Evolutionary conservation across 2,113 vertebrate genomes (phyloP).

Genomic region (Myrmecophaga tridactyla): DNA sequence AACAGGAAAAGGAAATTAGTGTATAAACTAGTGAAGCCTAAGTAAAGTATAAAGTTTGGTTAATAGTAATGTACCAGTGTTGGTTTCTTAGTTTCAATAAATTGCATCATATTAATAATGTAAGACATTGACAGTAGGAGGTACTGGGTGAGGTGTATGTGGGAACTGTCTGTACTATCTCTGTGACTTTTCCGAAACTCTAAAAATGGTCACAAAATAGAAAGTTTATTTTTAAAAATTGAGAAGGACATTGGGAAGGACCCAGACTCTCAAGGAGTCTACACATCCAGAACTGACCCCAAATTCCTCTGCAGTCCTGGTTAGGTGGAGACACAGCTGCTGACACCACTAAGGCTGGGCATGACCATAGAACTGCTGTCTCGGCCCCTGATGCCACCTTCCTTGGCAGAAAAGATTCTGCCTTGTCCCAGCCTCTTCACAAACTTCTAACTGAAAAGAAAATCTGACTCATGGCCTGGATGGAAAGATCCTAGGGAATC

Average conservation of each 20-base stretch:
- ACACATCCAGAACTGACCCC: neutral
- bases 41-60: neutral
- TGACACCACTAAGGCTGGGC: rapidly evolving
- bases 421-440: neutral
- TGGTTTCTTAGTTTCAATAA: too few species aligned
- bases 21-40: neutral
- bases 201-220: neutral
- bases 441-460: neutral
- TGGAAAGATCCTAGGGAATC: neutral
- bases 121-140: neutral
- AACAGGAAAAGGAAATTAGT: neutral
- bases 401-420: neutral
- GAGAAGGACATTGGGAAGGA: neutral
- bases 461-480: neutral
- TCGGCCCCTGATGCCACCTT: rapidly evolving
- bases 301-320: neutral
- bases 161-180: neutral
- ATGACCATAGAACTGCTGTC: neutral
- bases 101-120: neutral
- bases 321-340: neutral
- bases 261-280: neutral
- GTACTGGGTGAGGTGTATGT: too few species aligned
- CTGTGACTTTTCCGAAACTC: neutral
- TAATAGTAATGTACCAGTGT: too few species aligned
- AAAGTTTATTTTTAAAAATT: neutral